Evolutionary conservation across 2,888 invertebrate species (phyloP).

Genomic region (Agrilus mali): DNA sequence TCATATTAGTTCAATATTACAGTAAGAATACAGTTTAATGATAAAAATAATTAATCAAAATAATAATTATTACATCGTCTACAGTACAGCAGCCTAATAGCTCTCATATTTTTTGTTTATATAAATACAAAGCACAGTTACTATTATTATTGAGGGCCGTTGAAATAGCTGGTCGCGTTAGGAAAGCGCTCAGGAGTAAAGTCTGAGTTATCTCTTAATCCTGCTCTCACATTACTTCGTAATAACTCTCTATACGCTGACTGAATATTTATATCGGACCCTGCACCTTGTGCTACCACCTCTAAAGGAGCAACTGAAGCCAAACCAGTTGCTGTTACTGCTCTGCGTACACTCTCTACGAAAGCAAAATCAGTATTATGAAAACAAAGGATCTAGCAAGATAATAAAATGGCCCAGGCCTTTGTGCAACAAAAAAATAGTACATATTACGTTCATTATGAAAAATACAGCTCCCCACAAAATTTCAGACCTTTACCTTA

Average conservation of each 20-base stretch:
- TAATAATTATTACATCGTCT: slow-evolving; percentile 1
- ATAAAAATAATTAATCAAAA: background rate
- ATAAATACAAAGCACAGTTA: background rate
- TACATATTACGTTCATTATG: too few species aligned
- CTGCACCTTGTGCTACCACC: slow-evolving; percentile 36
- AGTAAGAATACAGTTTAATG: background rate
- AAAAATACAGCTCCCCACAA: too few species aligned
- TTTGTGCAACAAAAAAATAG: too few species aligned
- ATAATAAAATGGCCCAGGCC: too few species aligned
- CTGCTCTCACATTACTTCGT: slow-evolving; percentile 33
- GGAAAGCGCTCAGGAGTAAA: slow-evolving; percentile 33
- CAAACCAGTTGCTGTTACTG: slow-evolving; percentile 40
- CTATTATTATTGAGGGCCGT: slow-evolving; percentile 18
- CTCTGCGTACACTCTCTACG: slow-evolving; percentile 31
- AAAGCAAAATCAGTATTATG: slow-evolving; percentile 2
- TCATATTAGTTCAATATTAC: background rate
- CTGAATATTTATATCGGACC: slow-evolving; percentile 37
- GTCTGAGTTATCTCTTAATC: slow-evolving; percentile 36
- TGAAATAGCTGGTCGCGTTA: slow-evolving; percentile 31
- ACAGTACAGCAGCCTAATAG: slow-evolving; percentile 8
- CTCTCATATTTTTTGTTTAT: slow-evolving; percentile 2
- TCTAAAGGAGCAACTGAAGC: slow-evolving; percentile 34
- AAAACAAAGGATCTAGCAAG: too few species aligned
- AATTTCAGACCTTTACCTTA: too few species aligned
- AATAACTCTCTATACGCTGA: slow-evolving; percentile 40